These are phyloP conservation scores for Martes martes DNA, from an alignment of 2,113 vertebrate species.

Conservation along the genomic window DNA sequence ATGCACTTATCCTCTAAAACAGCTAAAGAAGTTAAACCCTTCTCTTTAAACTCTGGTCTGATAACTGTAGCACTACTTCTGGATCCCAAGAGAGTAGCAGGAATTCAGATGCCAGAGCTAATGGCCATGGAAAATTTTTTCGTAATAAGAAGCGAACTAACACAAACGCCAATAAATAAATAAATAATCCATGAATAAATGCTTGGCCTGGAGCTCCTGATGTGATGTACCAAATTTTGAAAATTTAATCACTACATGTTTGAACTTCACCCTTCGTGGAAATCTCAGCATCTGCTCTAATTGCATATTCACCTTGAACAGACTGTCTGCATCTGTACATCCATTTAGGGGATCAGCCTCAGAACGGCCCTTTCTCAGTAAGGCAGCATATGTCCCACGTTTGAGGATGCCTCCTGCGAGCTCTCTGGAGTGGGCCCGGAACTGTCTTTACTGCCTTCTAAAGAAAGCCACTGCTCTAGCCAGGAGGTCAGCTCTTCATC, in stretches of 20 bases:
- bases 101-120: conserved; percentile 7
- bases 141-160: not conserved
- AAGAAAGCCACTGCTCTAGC: not conserved
- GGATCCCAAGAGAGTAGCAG: not conserved
- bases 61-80: not conserved
- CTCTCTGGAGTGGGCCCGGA: not conserved
- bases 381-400: accelerated
- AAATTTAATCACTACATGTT: not conserved
- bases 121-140: not conserved
- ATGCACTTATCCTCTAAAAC: not conserved
- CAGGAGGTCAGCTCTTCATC: not conserved
- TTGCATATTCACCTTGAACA: not conserved
- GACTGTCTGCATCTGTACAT: not conserved
- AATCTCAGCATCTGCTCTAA: not conserved
- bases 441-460: not conserved
- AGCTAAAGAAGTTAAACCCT: not conserved
- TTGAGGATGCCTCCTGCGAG: not conserved
- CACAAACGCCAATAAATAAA: not conserved
- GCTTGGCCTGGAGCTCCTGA: not conserved
- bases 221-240: not conserved
- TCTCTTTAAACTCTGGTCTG: conserved; percentile 13
- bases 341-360: not conserved
- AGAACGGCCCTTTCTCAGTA: not conserved
- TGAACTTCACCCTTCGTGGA: not conserved
- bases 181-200: not conserved